Conservation (phyloP, 2,113 vertebrate species). For the Paraplagusia blochii region DNA sequence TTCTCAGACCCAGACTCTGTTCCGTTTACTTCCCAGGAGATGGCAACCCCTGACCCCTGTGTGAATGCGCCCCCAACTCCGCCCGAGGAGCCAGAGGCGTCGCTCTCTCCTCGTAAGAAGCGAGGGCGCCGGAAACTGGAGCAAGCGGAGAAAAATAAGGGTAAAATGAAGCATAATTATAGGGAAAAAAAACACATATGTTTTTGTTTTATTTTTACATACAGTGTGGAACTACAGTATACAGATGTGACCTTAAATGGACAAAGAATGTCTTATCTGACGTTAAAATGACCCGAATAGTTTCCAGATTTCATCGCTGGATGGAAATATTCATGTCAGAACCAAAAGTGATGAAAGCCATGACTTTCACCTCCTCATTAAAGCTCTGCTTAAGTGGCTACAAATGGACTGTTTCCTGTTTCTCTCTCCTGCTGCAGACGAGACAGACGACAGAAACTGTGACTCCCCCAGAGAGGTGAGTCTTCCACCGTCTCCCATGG, state of each 20-base stretch:
- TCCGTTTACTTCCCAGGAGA: slow-evolving; percentile 68
- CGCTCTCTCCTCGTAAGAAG: slow-evolving; percentile 70
- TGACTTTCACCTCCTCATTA: slow-evolving; percentile 36
- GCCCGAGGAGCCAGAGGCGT: slow-evolving; percentile 77
- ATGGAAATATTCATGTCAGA: slow-evolving; percentile 22
- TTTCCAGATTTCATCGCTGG: slow-evolving; percentile 31
- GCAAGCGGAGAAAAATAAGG: slow-evolving; percentile 65
- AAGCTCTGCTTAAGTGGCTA: slow-evolving; percentile 41
- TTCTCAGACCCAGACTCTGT: slow-evolving; percentile 54
- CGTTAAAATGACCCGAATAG: slow-evolving; percentile 11
- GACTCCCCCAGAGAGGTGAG: slow-evolving; percentile 89
- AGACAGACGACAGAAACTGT: slow-evolving; percentile 86
- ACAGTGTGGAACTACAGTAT: too few species aligned
- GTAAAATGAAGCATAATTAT: slow-evolving; percentile 18
- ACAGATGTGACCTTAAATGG: too few species aligned
- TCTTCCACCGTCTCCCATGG: neutral
- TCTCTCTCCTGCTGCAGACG: slow-evolving; percentile 70
- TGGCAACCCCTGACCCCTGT: slow-evolving; percentile 70
- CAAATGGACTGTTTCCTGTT: slow-evolving; percentile 57
- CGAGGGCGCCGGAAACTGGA: slow-evolving; percentile 71
- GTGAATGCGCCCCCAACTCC: slow-evolving; percentile 84
- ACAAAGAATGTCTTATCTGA: slow-evolving; percentile 14
- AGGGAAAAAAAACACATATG: too few species aligned
- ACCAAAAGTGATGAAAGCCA: slow-evolving; percentile 48
- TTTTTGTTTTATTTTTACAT: slow-evolving; percentile 4